Evolutionary conservation across 2,888 invertebrate species (phyloP).

Genomic region (Acronicta leporina): DNA sequence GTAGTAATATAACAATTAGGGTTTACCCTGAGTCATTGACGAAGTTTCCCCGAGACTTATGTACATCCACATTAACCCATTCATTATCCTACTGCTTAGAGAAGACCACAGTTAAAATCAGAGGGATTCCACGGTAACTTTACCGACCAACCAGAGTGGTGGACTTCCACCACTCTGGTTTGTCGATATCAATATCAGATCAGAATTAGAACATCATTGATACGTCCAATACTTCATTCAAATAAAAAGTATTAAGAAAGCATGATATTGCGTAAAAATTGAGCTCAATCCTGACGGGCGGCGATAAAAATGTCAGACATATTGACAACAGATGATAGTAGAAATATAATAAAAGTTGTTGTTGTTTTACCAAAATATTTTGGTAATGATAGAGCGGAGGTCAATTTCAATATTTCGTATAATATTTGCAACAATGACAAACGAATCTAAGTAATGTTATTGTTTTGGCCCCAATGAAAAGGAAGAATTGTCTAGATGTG

Average conservation of each 20-base stretch:
- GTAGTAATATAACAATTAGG: no score
- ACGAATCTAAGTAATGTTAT: neutral
- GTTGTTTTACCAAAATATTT: neutral
- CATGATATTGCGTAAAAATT: neutral
- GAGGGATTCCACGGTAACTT: no score
- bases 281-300: neutral
- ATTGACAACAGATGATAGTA: neutral
- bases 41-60: no score
- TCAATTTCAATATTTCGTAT: neutral
- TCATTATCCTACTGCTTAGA: no score
- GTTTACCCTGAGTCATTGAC: no score
- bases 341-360: neutral
- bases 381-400: neutral
- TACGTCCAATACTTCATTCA: neutral
- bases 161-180: no score
- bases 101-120: no score
- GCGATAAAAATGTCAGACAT: neutral
- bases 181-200: neutral
- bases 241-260: neutral
- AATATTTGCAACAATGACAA: slow-evolving; percentile 1
- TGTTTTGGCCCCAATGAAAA: neutral
- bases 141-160: no score
- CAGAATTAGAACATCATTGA: neutral
- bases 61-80: no score
- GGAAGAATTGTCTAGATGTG: neutral